Evolutionary conservation across 2,797 vertebrate genomes (phyloP).

Genomic region (Anguilla marmorata): DNA sequence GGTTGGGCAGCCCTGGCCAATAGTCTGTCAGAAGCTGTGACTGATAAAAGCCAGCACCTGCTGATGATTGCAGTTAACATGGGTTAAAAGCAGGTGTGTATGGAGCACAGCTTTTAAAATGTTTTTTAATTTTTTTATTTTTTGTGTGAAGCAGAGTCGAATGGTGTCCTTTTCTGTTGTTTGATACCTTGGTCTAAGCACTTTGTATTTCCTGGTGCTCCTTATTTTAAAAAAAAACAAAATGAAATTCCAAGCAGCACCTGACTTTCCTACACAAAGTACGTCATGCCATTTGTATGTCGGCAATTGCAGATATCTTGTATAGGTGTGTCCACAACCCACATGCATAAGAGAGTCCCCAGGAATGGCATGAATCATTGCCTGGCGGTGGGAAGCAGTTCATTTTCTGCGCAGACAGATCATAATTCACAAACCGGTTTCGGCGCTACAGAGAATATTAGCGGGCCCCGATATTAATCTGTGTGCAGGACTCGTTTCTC

Average conservation of each 20-base stretch:
- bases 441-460: constrained; percentile 18
- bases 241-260: not conserved
- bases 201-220: too few species aligned
- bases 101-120: too few species aligned
- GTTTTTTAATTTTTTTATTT: not conserved
- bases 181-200: not conserved
- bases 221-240: too few species aligned
- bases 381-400: constrained; percentile 29
- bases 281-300: constrained; percentile 19
- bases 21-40: not conserved
- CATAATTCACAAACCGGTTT: constrained; percentile 29
- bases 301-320: not conserved
- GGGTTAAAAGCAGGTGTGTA: not conserved
- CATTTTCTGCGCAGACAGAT: constrained; percentile 40
- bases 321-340: constrained; percentile 18
- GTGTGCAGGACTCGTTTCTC: constrained; percentile 24
- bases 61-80: not conserved
- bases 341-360: constrained; percentile 28
- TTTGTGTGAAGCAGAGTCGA: too few species aligned
- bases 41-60: not conserved
- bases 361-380: constrained; percentile 34
- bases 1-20: too few species aligned
- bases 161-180: not conserved
- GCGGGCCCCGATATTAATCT: constrained; percentile 39
- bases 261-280: not conserved